Base-by-base conservation (phyloP, 2,888 invertebrate species). In the Psylliodes chrysocephalus region DNA sequence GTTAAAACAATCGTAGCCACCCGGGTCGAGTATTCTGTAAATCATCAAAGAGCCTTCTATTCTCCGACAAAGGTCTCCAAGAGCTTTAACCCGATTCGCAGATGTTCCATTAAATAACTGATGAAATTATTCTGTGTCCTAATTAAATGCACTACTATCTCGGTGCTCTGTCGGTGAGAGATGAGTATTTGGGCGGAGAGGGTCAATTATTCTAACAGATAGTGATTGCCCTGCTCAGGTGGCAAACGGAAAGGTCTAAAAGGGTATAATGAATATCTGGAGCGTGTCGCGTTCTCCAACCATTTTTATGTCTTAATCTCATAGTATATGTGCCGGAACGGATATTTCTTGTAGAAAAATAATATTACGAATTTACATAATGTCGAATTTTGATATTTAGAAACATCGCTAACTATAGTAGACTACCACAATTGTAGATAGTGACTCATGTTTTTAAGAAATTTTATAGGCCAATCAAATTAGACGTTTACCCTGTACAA, bases 141-240 rank as follows among this genome's bases (percentile, higher is more conserved):
- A 46, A 46, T 46, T 46, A 46, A 46, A 46, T 46, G 46, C 46
- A 46, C 46, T 46, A 46, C n/a, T n/a, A n/a, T n/a, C n/a, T 18
- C 17, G 8, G 17, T 44, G 4, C 19, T 19, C 8, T 17, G n/a
- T n/a, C n/a, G 40, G 14, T n/a, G 33, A 33, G n/a, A 8, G 2
- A 33, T 2, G 5, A 2, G n/a, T n/a, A 33, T 2, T n/a, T n/a
- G 33, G n/a, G 33, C 33, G 19, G 12, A n/a, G 46, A 12, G n/a
- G 17, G 22, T 46, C 46, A 22, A 46, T 46, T 46, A 46, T 46
- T 22, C 22, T 46, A 46, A 46, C 22, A 46, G 46, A 46, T 46
- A 44, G 44, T 25, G 46, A 22, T 19, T 12, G 46, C 46, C 46
- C 12, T 46, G 46, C 22, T 46, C 22, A 46, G 46, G 46, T 46